Base-by-base conservation (phyloP, 2,113 vertebrate genomes). In the Geothlypis trichas region DNA sequence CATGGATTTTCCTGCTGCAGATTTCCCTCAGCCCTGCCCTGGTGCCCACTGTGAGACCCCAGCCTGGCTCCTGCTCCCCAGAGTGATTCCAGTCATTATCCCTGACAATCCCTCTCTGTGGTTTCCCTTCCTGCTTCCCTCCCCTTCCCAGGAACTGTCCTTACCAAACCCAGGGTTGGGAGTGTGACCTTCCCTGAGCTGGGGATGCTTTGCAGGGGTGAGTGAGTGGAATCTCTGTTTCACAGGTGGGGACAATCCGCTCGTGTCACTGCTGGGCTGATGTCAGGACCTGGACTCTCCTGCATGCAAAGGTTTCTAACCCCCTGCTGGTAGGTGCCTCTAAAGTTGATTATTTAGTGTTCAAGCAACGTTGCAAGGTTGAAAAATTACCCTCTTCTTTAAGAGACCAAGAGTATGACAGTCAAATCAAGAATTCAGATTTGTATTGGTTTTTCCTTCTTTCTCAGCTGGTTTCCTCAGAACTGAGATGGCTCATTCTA, bases 281-380 rank as follows among this genome's bases (percentile, higher is more conserved):
- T 71, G 62, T 41, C 72, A 46, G 30, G 10, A 67, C 10, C 54
- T 17, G 75, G 44, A 61, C 44, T 41, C 4, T 1, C 54, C 77
- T 94, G 75, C 39, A 5, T 35, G 74, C 87, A 28, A 30, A 18
- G 27, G 41, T 87, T 93, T 91, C 95, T 84, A 39, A 72, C 63
- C 73, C 68, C 85, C 89, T 94, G 81, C 68, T 76, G 91, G 96
- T 96, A 91, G 82, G 91, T 96, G 94, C 89, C 94, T 96, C 95
- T 84, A 41, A 85, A 95, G 9, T 5, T 7, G 15, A 58, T 95
- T 93, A 46, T 76, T 91, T 78, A 71, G 87, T 80, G 82, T 72
- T 35, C 62, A 93, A 59, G 44, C 80, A 90, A 24, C 89, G 41
- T 61, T 85, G 81, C 88, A 83, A 95, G 78, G 75, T 87, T 95